These are phyloP conservation scores for Apostichopus californicus DNA, from an alignment of 35 echinoderm and acorn worm species.

Conservation along the genomic window DNA sequence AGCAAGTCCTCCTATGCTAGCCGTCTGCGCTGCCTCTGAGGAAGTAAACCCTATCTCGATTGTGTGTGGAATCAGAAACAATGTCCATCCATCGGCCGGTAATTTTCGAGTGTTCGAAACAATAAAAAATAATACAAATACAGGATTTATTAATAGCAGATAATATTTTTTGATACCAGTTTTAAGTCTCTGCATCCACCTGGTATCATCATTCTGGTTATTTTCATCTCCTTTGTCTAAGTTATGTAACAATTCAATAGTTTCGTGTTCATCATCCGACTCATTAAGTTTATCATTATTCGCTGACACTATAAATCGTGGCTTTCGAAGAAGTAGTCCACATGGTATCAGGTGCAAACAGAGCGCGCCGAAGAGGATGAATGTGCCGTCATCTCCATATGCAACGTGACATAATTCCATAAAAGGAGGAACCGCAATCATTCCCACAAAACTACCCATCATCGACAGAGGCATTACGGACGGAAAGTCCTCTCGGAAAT, in stretches of 20 bases:
- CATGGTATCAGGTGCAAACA: slow-evolving; percentile 35
- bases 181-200: neutral
- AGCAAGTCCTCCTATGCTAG: slow-evolving; percentile 22
- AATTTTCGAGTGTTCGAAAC: slow-evolving; percentile 36
- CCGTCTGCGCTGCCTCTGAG: slow-evolving; percentile 6
- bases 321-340: slow-evolving; percentile 16
- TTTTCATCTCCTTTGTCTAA: neutral
- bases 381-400: neutral
- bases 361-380: slow-evolving; percentile 20
- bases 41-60: neutral
- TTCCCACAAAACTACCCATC: neutral
- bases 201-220: neutral
- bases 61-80: slow-evolving; percentile 48
- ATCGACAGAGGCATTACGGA: slow-evolving; percentile 37
- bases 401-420: slow-evolving; percentile 18
- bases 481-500: neutral
- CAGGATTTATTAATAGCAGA: neutral
- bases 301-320: neutral
- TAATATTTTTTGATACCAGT: neutral
- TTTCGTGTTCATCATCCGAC: neutral
- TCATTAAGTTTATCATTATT: neutral
- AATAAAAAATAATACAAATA: slow-evolving; percentile 26
- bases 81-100: slow-evolving; percentile 46
- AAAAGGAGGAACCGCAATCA: slow-evolving; percentile 15
- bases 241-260: neutral